Evolutionary conservation across 2,113 vertebrate species (phyloP).

Genomic region (Tragelaphus buxtoni): DNA sequence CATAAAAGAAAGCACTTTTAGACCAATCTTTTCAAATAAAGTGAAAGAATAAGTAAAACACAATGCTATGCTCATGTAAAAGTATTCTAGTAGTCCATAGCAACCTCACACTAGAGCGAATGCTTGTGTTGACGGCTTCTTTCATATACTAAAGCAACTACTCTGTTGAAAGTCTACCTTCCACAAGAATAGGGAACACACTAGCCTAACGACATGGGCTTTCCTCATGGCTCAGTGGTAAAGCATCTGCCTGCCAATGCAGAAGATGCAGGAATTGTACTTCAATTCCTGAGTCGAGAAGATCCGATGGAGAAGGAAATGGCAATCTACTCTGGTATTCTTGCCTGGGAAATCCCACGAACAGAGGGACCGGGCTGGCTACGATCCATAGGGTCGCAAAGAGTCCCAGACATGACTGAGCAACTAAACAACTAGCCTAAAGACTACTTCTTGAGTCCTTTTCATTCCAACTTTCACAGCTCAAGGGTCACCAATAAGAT

Average conservation of each 20-base stretch:
- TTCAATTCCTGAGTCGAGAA: background rate
- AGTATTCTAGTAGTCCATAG: background rate
- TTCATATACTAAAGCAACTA: background rate
- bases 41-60: background rate
- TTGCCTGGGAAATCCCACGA: background rate
- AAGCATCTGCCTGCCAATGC: background rate
- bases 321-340: background rate
- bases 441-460: background rate
- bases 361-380: background rate
- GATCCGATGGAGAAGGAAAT: background rate
- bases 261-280: background rate
- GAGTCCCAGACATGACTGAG: background rate
- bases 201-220: background rate
- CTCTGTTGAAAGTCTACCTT: background rate
- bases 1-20: constrained; percentile 9
- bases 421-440: background rate
- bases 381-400: background rate
- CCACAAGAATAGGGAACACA: background rate
- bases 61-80: background rate
- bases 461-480: background rate
- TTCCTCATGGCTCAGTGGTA: background rate
- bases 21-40: background rate
- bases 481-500: background rate
- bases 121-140: background rate
- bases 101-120: background rate